Conservation (phyloP, 2,888 invertebrate genomes). For the Tetramorium bicarinatum region DNA sequence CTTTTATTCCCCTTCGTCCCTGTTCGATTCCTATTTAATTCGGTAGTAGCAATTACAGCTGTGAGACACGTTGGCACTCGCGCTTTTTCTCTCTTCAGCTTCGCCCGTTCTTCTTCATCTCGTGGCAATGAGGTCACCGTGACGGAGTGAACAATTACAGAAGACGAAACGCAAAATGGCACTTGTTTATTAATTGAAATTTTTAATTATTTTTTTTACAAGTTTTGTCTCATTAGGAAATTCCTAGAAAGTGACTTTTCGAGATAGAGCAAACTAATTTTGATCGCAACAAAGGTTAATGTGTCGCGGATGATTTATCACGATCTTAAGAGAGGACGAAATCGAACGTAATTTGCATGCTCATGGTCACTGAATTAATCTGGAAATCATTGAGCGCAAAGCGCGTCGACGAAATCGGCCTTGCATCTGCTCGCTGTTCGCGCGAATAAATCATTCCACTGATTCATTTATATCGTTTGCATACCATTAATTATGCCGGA, state of each 20-base stretch:
- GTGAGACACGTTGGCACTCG: slow-evolving; percentile 64
- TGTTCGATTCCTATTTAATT: slow-evolving; percentile 71
- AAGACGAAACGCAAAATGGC: background rate
- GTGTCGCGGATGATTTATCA: slow-evolving; percentile 58
- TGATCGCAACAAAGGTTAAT: background rate
- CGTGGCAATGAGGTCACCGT: background rate
- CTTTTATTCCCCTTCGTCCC: slow-evolving; percentile 30
- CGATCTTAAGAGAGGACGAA: slow-evolving; percentile 55
- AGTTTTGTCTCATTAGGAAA: background rate
- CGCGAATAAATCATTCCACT: slow-evolving; percentile 71
- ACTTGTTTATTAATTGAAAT: background rate
- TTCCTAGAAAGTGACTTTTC: background rate
- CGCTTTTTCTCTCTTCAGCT: slow-evolving; percentile 12
- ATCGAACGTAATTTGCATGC: slow-evolving; percentile 56
- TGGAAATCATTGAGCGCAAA: slow-evolving; percentile 68
- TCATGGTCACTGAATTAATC: slow-evolving; percentile 70
- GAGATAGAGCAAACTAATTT: background rate
- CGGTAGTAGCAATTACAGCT: slow-evolving; percentile 74
- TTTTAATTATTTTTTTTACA: background rate
- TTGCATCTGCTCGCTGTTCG: slow-evolving; percentile 68
- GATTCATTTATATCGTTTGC: slow-evolving; percentile 75
- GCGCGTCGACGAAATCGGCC: slow-evolving; percentile 60
- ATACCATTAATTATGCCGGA: slow-evolving; percentile 72
- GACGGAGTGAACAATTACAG: background rate
- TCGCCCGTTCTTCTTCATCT: background rate